Evolutionary conservation across 2,888 invertebrate species (phyloP), one percentile per base, ranked within the genome.

Genomic region (Andrena haemorrhoa): DNA sequence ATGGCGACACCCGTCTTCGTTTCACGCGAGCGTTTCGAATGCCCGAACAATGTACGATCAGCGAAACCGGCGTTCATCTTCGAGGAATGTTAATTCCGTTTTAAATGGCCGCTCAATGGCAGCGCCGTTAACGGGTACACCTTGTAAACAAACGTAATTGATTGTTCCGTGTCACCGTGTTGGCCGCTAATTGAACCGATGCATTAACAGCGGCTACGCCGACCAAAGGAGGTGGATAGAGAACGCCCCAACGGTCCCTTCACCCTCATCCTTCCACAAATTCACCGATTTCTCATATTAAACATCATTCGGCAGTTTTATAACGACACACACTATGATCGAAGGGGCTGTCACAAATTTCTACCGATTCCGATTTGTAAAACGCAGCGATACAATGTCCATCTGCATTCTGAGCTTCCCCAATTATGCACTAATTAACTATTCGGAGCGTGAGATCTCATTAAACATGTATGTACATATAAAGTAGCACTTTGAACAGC

Each of bases 111-210:
- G 82, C 58, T 80, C 65, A 74, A 60, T 77, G 72, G 76, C 58
- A 66, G 68, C 70, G 72, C 72, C 75, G 87, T 79, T 82, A 85
- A 84, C 84, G 79, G 76, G 87, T 84, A 87, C 79, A 82, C 77
- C 86, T 87, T 86, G 86, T 86, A 86, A 86, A 86, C 86, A 86
- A 86, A 86, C 82, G 86, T 86, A 86, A 86, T 86, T 86, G 87
- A 86, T 86, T 82, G 86, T 87, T 82, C 73, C 85, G 82, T 85
- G 87, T 87, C 85, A 78, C 72, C 87, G 64, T 66, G 85, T 81
- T 66, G 68, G 51, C 71, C 68, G 83, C 83, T 87, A 87, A 87
- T 87, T 87, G 85, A 87, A 87, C 78, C 85, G 85, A 80, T 74
- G 87, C 86, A 83, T 85, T 87, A 83, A 87, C 66, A 66, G 82